Percentiles rank a stretch among this genome's conserved stretches.
Conservation (phyloP, 2,797 vertebrate genomes). For the Chelon auratus region DNA sequence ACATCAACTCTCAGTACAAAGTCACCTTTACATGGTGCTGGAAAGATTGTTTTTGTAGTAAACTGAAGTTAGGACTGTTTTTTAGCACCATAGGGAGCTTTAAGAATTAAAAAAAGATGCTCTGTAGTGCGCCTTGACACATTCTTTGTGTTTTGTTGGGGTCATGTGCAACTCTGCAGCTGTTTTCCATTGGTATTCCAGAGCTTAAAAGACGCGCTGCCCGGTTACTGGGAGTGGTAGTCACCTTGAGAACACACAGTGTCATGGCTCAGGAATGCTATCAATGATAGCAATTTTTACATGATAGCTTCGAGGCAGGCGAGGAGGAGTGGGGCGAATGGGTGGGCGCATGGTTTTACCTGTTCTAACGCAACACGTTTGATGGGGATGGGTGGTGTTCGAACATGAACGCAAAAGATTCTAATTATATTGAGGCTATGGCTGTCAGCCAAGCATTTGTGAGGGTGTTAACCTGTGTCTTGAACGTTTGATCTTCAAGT, state of each 20-base stretch:
- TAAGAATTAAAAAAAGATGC: not conserved
- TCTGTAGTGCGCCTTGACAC: not conserved
- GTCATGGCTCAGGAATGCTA: conserved; percentile 70
- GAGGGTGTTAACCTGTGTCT: conserved; percentile 7
- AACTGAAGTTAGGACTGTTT: not conserved
- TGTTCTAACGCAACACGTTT: conserved; percentile 49
- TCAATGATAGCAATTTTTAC: conserved; percentile 67
- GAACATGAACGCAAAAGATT: conserved; percentile 34
- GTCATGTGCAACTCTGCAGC: conserved; percentile 4
- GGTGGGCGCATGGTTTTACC: conserved; percentile 43
- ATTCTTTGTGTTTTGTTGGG: conserved; percentile 25
- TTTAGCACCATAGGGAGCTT: not conserved
- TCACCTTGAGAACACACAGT: conserved; percentile 56
- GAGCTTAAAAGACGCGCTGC: conserved; percentile 47
- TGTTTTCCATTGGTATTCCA: conserved; percentile 33
- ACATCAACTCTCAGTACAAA: not conserved
- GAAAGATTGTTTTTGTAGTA: not conserved
- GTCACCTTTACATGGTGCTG: not conserved
- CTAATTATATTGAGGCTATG: conserved; percentile 50
- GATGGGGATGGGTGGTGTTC: conserved; percentile 38
- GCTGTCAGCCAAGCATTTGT: conserved; percentile 13
- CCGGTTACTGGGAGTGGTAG: conserved; percentile 53
- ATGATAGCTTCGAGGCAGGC: conserved; percentile 53
- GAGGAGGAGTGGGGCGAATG: conserved; percentile 34
- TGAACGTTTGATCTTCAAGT: conserved; percentile 28